Conservation (phyloP, 1,140 invertebrate genomes). For the Amyelois transitella region DNA sequence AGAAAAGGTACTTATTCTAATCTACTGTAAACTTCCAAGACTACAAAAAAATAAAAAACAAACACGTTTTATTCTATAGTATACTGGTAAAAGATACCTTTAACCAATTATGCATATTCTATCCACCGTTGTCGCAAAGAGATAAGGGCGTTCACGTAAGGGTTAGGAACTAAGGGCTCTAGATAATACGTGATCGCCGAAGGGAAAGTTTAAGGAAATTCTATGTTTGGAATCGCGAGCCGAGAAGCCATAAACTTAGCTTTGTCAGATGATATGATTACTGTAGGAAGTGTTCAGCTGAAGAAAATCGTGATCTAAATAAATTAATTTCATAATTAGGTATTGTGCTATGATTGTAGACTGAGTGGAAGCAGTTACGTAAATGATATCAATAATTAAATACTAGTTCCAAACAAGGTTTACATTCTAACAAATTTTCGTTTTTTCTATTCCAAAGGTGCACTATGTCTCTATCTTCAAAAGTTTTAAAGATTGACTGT, state of each 20-base stretch:
- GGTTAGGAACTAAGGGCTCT: not conserved
- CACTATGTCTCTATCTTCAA: too few relatives aligned
- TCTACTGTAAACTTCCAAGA: too few relatives aligned
- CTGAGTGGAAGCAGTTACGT: too few relatives aligned
- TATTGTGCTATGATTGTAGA: not conserved
- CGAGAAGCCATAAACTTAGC: not conserved
- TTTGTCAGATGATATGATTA: not conserved
- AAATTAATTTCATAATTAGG: not conserved
- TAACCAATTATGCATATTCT: not conserved
- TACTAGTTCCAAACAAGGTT: too few relatives aligned
- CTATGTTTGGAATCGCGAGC: not conserved
- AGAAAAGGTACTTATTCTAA: too few relatives aligned
- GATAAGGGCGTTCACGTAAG: not conserved
- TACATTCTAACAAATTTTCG: too few relatives aligned
- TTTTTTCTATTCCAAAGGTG: too few relatives aligned
- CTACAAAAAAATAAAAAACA: too few relatives aligned
- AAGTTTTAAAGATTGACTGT: too few relatives aligned
- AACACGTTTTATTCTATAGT: too few relatives aligned
- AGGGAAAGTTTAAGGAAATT: not conserved
- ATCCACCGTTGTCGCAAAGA: not conserved
- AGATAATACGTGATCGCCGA: not conserved
- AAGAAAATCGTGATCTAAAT: not conserved
- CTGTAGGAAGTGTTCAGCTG: not conserved
- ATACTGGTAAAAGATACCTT: too few relatives aligned
- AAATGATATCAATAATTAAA: too few relatives aligned